These are phyloP conservation scores for Silurus meridionalis DNA, from an alignment of 2,113 vertebrate genomes.

Conservation along the genomic window DNA sequence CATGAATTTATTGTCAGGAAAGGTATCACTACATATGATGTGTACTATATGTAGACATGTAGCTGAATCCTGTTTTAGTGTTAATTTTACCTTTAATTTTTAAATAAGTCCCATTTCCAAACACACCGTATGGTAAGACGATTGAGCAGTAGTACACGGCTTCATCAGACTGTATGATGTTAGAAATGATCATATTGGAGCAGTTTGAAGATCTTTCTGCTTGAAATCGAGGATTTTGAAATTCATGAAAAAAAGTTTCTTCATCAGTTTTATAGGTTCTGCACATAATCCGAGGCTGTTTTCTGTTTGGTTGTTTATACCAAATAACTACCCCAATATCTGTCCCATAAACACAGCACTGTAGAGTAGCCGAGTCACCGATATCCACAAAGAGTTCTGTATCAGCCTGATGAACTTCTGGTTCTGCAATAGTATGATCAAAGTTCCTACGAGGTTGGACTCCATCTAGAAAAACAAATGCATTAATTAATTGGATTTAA, in stretches of 20 bases:
- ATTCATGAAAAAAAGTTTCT: not conserved
- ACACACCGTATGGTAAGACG: not conserved
- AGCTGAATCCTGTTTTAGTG: not conserved
- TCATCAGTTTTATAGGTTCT: not conserved
- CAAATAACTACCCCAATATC: not conserved
- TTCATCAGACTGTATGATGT: not conserved
- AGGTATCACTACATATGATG: not conserved
- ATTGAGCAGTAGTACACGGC: not conserved
- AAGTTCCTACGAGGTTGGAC: not conserved
- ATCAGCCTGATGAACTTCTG: not conserved
- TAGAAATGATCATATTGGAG: not conserved
- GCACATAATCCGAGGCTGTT: not conserved
- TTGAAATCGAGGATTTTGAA: not conserved
- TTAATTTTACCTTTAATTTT: not conserved
- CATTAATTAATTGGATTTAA: not conserved
- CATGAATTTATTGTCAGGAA: not conserved
- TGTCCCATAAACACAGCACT: not conserved
- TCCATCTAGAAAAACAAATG: not conserved
- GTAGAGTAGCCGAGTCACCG: not conserved
- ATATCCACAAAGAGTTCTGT: not conserved
- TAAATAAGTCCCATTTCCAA: not conserved
- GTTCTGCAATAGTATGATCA: not conserved
- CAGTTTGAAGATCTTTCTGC: not conserved
- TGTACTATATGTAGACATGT: not conserved
- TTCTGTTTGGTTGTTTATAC: not conserved